phyloP scores from a whole-genome alignment of 2,888 invertebrate species.

The Brachyptera risi region DNA sequence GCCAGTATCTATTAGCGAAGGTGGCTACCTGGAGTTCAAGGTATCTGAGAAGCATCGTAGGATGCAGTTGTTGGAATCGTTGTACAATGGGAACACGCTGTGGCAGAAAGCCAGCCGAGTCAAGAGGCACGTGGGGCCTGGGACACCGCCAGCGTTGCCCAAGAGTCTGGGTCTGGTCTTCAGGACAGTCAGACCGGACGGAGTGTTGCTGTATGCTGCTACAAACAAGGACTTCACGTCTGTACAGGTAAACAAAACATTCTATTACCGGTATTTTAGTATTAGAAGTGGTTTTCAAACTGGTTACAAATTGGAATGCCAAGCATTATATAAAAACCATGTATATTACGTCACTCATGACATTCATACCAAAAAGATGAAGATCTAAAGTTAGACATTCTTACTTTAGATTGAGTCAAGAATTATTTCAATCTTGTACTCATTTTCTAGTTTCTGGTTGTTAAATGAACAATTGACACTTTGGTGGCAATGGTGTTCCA shows the following conservation, averaged over 20 bases:
- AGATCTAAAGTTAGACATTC: no score
- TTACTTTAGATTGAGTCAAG: no score
- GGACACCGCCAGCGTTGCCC: conserved; percentile 32
- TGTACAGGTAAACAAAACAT: conserved; percentile 59
- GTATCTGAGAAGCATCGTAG: conserved; percentile 76
- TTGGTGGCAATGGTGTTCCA: no score
- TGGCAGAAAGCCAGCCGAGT: conserved; percentile 51
- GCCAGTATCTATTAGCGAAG: conserved; percentile 73
- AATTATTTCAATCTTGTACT: no score
- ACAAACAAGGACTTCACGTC: conserved; percentile 84
- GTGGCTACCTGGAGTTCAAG: conserved; percentile 71
- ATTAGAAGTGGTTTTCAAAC: no score
- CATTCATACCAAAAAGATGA: no score
- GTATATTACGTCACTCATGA: no score
- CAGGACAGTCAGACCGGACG: conserved; percentile 71
- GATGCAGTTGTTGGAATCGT: conserved; percentile 77
- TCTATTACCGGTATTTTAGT: no score
- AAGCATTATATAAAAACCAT: no score
- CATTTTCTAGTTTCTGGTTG: no score
- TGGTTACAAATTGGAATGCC: no score
- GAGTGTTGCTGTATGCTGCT: conserved; percentile 79
- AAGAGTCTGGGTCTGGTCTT: conserved; percentile 78
- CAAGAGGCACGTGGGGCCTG: conserved; percentile 33
- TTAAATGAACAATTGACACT: no score
- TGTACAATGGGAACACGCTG: conserved; percentile 68